Base-by-base conservation (phyloP, 2,888 invertebrate species). In the Drosophila emarginata region DNA sequence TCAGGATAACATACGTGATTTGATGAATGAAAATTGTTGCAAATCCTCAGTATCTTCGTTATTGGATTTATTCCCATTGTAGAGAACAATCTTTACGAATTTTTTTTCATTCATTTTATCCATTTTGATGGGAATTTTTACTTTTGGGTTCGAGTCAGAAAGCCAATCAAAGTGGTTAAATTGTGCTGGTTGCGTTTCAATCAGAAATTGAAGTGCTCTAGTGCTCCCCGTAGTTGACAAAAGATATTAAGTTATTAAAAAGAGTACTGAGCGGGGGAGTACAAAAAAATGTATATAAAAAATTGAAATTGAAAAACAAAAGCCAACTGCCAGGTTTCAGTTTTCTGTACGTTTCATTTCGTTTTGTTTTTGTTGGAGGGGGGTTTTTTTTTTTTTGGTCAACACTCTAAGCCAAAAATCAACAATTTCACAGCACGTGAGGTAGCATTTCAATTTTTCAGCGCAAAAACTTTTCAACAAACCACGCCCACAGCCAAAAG, bases 381-480 rank as follows among this genome's bases (percentile, higher is more conserved):
- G 40, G 11, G 15, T 40, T 82, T 84, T 81, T 82, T 76, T 78
- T 74, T 87, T 83, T 83, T 84, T 81, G 87, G 84, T 84, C 87
- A 84, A 84, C 87, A 84, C 84, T 86, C 84, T 84, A 84, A 84
- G 87, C 84, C 87, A 87, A 86, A 84, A 84, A 84, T 84, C 87
- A 84, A 87, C 84, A 84, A 54, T 36, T 54, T 28, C 54, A 54
- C 58, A 76, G 84, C 76, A 84, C 87, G 87, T 84, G 84, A 86
- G 87, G 84, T 72, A 79, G 84, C 87, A 86, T 87, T 87, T 84
- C 84, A 87, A 84, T 87, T 84, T 84, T 84, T 84, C 84, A 84
- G 73, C 77, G 77, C 74, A 76, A 69, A 83, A 84, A 86, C 70
- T 83, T 76, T 86, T 81, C 50, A 21, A 54, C 57, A 6, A 23